Conservation (phyloP, 2,113 vertebrate species). For the Silurus glanis region DNA sequence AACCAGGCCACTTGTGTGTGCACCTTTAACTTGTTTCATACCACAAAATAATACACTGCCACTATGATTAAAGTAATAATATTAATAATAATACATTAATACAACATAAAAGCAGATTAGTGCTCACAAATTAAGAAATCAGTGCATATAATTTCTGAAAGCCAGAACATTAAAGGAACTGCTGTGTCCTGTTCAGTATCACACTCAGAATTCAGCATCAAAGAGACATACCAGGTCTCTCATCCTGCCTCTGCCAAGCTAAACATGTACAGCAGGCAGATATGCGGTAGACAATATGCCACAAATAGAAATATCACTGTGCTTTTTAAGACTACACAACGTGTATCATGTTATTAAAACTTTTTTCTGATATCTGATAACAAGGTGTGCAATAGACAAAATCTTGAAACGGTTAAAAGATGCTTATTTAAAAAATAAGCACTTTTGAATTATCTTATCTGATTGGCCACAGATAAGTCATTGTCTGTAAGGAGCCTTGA, state of each 20-base stretch:
- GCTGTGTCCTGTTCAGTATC: slow-evolving; percentile 1
- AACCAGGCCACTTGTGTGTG: not conserved
- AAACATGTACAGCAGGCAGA: not conserved
- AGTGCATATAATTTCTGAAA: not conserved
- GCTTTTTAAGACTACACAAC: not conserved
- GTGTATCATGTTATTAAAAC: not conserved
- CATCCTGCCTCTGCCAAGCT: not conserved
- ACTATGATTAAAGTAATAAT: not conserved
- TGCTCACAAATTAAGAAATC: not conserved
- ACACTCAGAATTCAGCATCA: slow-evolving; percentile 2
- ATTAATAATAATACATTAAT: not conserved
- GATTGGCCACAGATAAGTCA: not conserved
- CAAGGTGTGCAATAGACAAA: not conserved
- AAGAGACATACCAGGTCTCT: slow-evolving; percentile 20
- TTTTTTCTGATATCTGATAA: not conserved
- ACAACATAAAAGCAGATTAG: not conserved
- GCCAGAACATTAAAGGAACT: not conserved
- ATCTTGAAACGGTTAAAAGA: not conserved
- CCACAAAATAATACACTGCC: not conserved
- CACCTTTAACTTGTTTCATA: not conserved
- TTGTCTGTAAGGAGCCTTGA: not conserved
- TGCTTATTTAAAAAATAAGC: not conserved
- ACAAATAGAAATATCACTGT: not conserved
- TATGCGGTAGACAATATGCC: not conserved
- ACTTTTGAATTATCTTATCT: not conserved